Evolutionary conservation across 2,888 invertebrate genomes (phyloP).

Genomic region (Euzophera pinguis): DNA sequence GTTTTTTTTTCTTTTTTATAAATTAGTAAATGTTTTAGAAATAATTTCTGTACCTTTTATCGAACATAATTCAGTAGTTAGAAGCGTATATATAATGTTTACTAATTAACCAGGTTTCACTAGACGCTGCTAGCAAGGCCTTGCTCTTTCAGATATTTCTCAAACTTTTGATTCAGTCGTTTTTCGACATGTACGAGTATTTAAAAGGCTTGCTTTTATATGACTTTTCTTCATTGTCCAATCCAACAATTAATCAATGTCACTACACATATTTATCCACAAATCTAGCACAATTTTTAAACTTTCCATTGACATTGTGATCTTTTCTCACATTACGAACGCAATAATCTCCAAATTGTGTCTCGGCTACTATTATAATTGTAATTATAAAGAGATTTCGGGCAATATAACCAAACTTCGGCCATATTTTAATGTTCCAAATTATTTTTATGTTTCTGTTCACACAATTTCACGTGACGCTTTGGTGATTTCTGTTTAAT

Average conservation of each 20-base stretch:
- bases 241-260: conserved; percentile 33
- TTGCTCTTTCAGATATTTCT: no score
- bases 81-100: no score
- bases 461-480: conserved; percentile 37
- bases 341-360: conserved; percentile 22
- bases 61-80: no score
- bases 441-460: conserved; percentile 35
- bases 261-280: conserved; percentile 26
- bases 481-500: conserved; percentile 41
- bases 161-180: no score
- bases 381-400: conserved; percentile 40
- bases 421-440: conserved; percentile 30
- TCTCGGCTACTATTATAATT: conserved; percentile 22
- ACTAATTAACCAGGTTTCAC: no score
- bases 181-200: no score
- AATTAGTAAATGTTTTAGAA: no score
- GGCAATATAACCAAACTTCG: conserved; percentile 31
- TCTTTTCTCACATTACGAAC: conserved; percentile 37
- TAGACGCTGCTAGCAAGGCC: no score
- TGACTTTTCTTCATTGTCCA: not conserved
- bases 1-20: no score
- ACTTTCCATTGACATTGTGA: conserved; percentile 33
- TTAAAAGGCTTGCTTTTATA: no score
- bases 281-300: conserved; percentile 17
- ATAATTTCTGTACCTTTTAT: no score